Evolutionary conservation across 2,888 invertebrate genomes (phyloP).

Genomic region (Pecten maximus): DNA sequence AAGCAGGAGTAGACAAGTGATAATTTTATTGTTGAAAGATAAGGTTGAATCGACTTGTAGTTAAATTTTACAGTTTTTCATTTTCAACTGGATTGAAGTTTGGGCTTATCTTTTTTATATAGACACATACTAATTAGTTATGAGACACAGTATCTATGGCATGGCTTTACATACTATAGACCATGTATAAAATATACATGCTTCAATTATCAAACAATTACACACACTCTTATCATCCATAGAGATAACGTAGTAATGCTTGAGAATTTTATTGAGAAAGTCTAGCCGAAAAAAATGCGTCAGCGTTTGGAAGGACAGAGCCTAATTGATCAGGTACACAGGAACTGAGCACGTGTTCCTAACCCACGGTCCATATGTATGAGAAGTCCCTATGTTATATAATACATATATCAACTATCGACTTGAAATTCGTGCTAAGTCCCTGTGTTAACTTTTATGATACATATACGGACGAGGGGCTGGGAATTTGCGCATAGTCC

Average conservation of each 20-base stretch:
- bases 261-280: background rate
- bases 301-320: background rate
- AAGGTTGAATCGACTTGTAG: background rate
- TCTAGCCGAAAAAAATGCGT: background rate
- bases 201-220: background rate
- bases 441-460: too few relatives aligned
- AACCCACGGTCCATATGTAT: too few relatives aligned
- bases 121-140: background rate
- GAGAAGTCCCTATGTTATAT: too few relatives aligned
- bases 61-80: background rate
- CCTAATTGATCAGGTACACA: background rate
- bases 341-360: background rate
- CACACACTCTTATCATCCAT: background rate
- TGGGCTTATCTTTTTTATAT: background rate
- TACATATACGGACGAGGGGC: too few relatives aligned
- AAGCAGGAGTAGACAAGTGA: constrained; percentile 2
- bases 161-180: background rate
- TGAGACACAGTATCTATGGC: background rate
- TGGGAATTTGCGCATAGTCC: too few relatives aligned
- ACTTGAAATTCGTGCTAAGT: too few relatives aligned
- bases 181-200: background rate
- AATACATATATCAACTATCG: too few relatives aligned
- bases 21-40: background rate
- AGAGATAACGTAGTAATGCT: background rate
- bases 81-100: background rate